Conservation (phyloP, 2,113 vertebrate genomes). For the Orcinus orca region DNA sequence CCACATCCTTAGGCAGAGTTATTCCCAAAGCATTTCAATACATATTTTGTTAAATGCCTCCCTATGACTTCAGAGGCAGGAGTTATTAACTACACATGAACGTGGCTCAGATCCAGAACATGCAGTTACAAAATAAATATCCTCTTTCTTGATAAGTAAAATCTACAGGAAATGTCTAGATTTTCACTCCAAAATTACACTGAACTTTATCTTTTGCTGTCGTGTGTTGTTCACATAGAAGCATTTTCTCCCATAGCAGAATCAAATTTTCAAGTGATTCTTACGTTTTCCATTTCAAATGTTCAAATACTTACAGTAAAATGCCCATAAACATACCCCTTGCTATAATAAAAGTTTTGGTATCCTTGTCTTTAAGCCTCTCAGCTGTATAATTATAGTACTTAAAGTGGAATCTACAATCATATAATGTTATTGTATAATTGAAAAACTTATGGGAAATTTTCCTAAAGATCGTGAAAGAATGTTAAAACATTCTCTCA, state of each 20-base stretch:
- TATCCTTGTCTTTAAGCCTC: slow-evolving; percentile 10
- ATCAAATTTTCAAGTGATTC: slow-evolving; percentile 32
- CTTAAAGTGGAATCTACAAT: slow-evolving; percentile 53
- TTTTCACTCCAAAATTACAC: background rate
- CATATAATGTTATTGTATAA: slow-evolving; percentile 30
- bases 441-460: slow-evolving; percentile 34
- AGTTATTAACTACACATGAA: background rate
- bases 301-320: background rate
- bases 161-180: background rate
- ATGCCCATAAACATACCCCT: background rate
- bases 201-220: background rate
- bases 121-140: background rate
- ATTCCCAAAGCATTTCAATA: background rate
- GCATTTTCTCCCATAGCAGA: background rate
- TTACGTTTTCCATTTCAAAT: slow-evolving; percentile 43
- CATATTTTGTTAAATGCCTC: slow-evolving; percentile 36
- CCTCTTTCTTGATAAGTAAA: slow-evolving; percentile 6
- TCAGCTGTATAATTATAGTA: slow-evolving; percentile 47
- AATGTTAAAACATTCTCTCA: slow-evolving; percentile 56
- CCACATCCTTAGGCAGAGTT: background rate
- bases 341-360: slow-evolving; percentile 41
- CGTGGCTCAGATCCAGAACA: background rate
- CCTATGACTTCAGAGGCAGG: background rate
- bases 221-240: background rate
- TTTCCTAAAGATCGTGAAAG: slow-evolving; percentile 51